Base-by-base conservation (phyloP, 2,888 invertebrate genomes). In the Pyrochroa serraticornis region DNA sequence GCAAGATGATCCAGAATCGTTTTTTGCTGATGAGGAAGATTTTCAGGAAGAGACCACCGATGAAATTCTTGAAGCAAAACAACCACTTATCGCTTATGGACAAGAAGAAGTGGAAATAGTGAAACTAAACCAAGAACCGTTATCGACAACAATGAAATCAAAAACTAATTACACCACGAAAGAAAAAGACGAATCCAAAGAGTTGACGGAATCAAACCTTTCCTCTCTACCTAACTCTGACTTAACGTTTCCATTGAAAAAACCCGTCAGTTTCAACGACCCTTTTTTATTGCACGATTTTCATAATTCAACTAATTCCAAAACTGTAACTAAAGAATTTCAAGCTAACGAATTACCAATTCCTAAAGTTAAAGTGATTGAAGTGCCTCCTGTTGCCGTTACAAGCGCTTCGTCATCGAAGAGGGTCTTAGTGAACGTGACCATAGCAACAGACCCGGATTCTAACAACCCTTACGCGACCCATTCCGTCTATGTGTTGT, bases 391-490 rank as follows among this genome's bases (percentile, higher is more conserved):
- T 38, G 59, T 71, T 30, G 62, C 63, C 43, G 48, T 78, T 74
- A 81, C 81, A 68, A 79, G 80, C 13, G 37, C 64, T 67, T 73
- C 80, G 22, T 44, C 62, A 38, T 57, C 62, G 22, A 87, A 86
- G 78, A 86, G 89, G 70, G 87, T 93, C 69, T 81, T 92, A 65
- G 89, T 93, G 60, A 93, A 93, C 80, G 83, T 93, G 65, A 91
- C 92, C 6, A 92, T 93, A 71, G 87, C 89, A 58, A 87, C 90
- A 38, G 90, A 91, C 71, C 84, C 84, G 58, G 82, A 81, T 62
- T 77, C 78, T 39, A 79, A 80, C 50, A 81, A 79, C 65, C 76
- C 80, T n/a, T 68, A 81, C 32, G 77, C 81, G 60, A 82, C 85
- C 70, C 86, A 86, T 72, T 87, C 87, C 43, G 83, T 92, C 62